phyloP scores from a whole-genome alignment of 2,888 invertebrate genomes.

The Erynnis tages region DNA sequence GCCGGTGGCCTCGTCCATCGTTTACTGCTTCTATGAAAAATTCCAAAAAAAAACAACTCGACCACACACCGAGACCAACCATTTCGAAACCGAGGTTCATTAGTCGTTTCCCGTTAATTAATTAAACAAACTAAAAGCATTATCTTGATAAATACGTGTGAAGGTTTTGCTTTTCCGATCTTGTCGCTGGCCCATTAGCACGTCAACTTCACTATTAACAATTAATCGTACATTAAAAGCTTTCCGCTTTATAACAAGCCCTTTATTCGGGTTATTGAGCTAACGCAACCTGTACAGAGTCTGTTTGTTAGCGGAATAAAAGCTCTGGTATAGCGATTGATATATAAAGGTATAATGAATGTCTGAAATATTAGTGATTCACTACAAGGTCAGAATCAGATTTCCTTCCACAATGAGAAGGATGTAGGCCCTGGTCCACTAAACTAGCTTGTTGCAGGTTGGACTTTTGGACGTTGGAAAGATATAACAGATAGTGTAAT shows the following conservation, averaged over 20 bases:
- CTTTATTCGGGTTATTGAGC: constrained; percentile 58
- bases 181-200: constrained; percentile 28
- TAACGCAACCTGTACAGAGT: constrained; percentile 46
- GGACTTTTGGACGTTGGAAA: too few species aligned
- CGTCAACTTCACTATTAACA: constrained; percentile 44
- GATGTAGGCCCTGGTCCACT: too few species aligned
- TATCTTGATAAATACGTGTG: constrained; percentile 30
- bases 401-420: too few species aligned
- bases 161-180: constrained; percentile 11
- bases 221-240: constrained; percentile 63
- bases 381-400: too few species aligned
- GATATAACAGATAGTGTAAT: too few species aligned
- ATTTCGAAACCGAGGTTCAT: constrained; percentile 24
- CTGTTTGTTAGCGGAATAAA: constrained; percentile 36
- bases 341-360: too few species aligned
- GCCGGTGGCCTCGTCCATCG: too few species aligned
- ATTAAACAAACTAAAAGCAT: constrained; percentile 23
- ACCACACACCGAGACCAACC: constrained; percentile 11
- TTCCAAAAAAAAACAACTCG: constrained; percentile 4
- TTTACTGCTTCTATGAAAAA: too few species aligned
- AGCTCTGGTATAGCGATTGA: too few species aligned
- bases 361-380: too few species aligned
- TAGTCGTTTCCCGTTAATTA: constrained; percentile 24
- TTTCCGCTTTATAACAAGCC: constrained; percentile 65
- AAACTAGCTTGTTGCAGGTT: too few species aligned